Conservation (phyloP, 1,140 invertebrate genomes). For the Thaumatotibia leucotreta region DNA sequence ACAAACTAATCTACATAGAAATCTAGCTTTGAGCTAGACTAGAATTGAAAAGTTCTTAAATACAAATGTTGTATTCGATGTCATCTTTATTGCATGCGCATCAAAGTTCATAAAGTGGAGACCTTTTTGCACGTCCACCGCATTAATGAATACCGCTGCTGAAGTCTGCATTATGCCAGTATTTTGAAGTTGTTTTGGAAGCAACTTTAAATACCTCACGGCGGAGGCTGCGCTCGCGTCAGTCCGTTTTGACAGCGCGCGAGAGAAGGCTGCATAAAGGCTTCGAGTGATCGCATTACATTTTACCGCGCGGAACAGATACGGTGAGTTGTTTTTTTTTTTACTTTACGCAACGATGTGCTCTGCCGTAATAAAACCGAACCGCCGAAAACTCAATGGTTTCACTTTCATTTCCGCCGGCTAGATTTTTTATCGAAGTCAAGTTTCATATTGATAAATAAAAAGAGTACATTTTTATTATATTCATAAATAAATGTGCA, state of each 20-base stretch:
- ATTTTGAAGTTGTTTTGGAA: slow-evolving; percentile 1
- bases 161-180: neutral
- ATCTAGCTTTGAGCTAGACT: neutral
- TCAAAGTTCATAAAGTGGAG: neutral
- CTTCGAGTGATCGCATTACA: neutral
- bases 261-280: neutral
- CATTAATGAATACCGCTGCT: neutral
- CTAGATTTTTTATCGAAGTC: neutral
- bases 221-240: neutral
- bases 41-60: no score
- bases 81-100: no score
- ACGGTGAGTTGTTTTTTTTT: slow-evolving; percentile 5
- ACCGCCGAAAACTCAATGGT: neutral
- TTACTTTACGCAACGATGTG: neutral
- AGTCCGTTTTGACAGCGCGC: slow-evolving; percentile 5
- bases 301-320: neutral
- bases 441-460: no score
- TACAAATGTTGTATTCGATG: no score
- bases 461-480: no score
- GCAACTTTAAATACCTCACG: neutral
- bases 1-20: neutral
- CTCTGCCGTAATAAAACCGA: neutral
- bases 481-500: no score
- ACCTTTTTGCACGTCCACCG: neutral
- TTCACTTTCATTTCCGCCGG: neutral